Percentiles rank a stretch among this genome's conserved stretches.
These are phyloP conservation scores for Ophioderma brevispina DNA, from an alignment of 35 echinoderm and acorn worm species.

Conservation along the genomic window DNA sequence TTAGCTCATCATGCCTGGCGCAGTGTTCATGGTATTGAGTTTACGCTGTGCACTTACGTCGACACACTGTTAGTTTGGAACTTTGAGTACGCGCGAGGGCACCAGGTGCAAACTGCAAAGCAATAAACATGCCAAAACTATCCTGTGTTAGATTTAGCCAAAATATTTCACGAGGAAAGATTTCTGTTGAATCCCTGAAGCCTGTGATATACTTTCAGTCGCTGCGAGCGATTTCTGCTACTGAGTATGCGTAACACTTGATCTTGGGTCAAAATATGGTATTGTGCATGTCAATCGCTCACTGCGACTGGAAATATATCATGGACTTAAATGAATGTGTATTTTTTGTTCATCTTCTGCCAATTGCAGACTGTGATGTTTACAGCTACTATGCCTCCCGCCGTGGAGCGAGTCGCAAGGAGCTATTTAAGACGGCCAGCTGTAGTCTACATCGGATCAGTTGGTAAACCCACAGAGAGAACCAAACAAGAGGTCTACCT, in stretches of 20 bases:
- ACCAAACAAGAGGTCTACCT: slow-evolving; percentile 93
- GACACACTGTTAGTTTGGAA: neutral
- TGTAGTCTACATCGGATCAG: slow-evolving; percentile 93
- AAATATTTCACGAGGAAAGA: no score
- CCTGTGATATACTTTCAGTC: no score
- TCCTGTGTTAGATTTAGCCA: neutral
- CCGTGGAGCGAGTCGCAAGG: slow-evolving; percentile 92
- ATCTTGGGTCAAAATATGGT: no score
- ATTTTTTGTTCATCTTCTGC: neutral
- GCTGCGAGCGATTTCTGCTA: no score
- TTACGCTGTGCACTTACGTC: neutral
- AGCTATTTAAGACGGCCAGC: slow-evolving; percentile 83
- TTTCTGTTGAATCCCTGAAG: no score
- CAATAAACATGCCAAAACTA: neutral
- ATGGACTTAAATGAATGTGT: neutral
- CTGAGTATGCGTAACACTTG: no score
- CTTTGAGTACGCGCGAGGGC: no score
- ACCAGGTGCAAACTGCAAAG: no score
- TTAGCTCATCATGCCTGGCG: no score
- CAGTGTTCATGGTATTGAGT: no score
- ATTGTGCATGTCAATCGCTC: no score
- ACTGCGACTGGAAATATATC: no score
- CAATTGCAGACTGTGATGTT: slow-evolving; percentile 93
- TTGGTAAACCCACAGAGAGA: slow-evolving; percentile 87
- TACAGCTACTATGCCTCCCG: slow-evolving; percentile 97